These are phyloP conservation scores for Torymus auratus DNA, from an alignment of 2,888 invertebrate species.

Conservation along the genomic window DNA sequence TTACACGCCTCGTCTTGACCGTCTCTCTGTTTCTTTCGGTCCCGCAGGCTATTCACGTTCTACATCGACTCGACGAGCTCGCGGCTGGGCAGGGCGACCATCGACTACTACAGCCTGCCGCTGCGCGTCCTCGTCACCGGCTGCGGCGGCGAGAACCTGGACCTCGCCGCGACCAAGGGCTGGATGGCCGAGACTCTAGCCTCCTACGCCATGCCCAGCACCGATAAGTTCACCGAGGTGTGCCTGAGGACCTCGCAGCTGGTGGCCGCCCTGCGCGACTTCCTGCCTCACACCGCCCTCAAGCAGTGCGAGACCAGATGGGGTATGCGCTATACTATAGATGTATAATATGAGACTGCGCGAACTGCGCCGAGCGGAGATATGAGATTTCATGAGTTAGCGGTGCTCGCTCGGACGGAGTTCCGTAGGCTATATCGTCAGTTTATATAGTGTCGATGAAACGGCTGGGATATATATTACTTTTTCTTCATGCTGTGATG, in stretches of 20 bases:
- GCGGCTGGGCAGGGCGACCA: slow-evolving; percentile 82
- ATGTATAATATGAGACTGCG: too few species aligned
- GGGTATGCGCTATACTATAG: slow-evolving; percentile 61
- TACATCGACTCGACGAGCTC: slow-evolving; percentile 92
- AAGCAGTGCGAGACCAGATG: slow-evolving; percentile 87
- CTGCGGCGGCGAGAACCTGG: slow-evolving; percentile 82
- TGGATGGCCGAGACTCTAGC: slow-evolving; percentile 93
- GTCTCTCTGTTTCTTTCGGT: not conserved
- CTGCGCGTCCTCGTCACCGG: slow-evolving; percentile 87
- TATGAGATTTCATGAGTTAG: too few species aligned
- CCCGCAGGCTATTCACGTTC: slow-evolving; percentile 83
- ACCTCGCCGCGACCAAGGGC: slow-evolving; percentile 85
- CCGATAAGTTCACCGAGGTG: slow-evolving; percentile 88
- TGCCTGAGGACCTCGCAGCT: slow-evolving; percentile 88
- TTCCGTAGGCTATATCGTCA: too few species aligned
- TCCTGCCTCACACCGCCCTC: slow-evolving; percentile 85
- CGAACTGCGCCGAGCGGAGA: too few species aligned
- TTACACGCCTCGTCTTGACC: slow-evolving; percentile 7
- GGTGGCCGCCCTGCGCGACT: slow-evolving; percentile 87
- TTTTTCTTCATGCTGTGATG: too few species aligned
- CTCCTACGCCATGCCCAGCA: slow-evolving; percentile 91
- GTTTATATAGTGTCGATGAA: too few species aligned
- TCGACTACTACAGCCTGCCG: slow-evolving; percentile 90
- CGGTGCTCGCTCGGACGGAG: too few species aligned
- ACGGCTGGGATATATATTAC: too few species aligned